Percentiles rank a stretch among this genome's conserved stretches.
Conservation (phyloP, 2,888 invertebrate species). For the Chrysotoxum bicinctum region DNA sequence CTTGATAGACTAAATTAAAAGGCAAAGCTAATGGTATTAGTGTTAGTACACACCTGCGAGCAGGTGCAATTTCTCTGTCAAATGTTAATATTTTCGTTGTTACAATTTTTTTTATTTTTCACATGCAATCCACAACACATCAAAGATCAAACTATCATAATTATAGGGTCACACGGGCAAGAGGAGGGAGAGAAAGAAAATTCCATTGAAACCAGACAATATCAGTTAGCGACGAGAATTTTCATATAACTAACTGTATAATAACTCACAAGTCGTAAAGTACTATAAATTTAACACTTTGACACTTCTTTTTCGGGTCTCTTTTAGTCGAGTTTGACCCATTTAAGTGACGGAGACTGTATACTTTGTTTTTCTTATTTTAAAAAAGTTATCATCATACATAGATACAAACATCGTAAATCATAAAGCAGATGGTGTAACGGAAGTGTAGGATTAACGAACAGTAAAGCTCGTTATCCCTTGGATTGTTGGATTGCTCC, state of each 20-base stretch:
- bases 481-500: conserved; percentile 9
- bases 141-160: background rate
- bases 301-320: conserved; percentile 54
- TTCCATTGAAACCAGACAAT: conserved; percentile 53
- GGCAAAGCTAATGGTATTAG: conserved; percentile 41
- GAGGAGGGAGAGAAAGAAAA: conserved; percentile 41
- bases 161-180: conserved; percentile 35
- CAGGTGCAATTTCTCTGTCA: conserved; percentile 70
- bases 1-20: conserved; percentile 69
- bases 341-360: conserved; percentile 49
- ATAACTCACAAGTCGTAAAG: conserved; percentile 53
- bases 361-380: conserved; percentile 19
- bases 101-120: conserved; percentile 9
- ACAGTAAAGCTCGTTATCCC: conserved; percentile 66
- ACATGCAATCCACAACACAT: conserved; percentile 6
- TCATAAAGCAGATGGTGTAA: conserved; percentile 17
- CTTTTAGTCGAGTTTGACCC: conserved; percentile 55
- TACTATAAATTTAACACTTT: conserved; percentile 58
- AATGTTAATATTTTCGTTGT: conserved; percentile 55
- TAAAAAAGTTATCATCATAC: conserved; percentile 15
- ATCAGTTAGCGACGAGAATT: conserved; percentile 41
- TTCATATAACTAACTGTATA: conserved; percentile 49
- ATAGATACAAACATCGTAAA: conserved; percentile 28
- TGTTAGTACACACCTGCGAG: conserved; percentile 44
- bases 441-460: conserved; percentile 28